These are phyloP conservation scores for Callyntrura guangdongensis DNA, from an alignment of 2,888 invertebrate species.

Conservation along the genomic window DNA sequence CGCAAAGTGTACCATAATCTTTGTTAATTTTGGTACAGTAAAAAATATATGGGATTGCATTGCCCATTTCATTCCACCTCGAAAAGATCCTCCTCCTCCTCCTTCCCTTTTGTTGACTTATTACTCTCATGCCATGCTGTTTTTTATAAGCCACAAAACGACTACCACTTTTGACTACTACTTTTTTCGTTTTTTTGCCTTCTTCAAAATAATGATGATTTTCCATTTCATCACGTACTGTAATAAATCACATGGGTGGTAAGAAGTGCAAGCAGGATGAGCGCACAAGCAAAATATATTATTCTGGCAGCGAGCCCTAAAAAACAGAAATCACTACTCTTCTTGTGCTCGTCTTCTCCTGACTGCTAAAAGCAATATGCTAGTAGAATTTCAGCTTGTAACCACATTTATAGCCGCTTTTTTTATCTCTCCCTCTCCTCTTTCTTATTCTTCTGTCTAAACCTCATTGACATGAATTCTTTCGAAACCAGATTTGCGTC, in stretches of 20 bases:
- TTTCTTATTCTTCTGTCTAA: too few species aligned
- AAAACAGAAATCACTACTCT: slow-evolving; percentile 51
- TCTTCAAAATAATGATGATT: slow-evolving; percentile 71
- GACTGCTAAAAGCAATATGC: background rate
- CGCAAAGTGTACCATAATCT: background rate
- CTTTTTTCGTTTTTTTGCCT: slow-evolving; percentile 56
- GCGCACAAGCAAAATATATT: slow-evolving; percentile 43
- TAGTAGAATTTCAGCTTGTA: slow-evolving; percentile 23
- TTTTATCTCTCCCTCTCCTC: background rate
- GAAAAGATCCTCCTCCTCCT: slow-evolving; percentile 63
- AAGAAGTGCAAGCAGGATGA: slow-evolving; percentile 39
- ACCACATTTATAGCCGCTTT: background rate
- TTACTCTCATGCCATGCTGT: background rate
- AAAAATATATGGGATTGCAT: background rate
- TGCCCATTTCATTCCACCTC: slow-evolving; percentile 34
- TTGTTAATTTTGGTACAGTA: background rate
- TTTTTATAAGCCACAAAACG: slow-evolving; percentile 46
- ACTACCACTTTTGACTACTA: slow-evolving; percentile 60
- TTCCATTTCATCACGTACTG: slow-evolving; percentile 75
- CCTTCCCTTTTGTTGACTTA: background rate
- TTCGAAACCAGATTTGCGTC: slow-evolving; percentile 53
- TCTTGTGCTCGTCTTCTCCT: slow-evolving; percentile 52
- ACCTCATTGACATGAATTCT: slow-evolving; percentile 39
- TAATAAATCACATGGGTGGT: slow-evolving; percentile 76
- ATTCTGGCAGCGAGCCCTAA: slow-evolving; percentile 62